Evolutionary conservation across 1,140 invertebrate species (phyloP).

Genomic region (Sminthurides bifidus): DNA sequence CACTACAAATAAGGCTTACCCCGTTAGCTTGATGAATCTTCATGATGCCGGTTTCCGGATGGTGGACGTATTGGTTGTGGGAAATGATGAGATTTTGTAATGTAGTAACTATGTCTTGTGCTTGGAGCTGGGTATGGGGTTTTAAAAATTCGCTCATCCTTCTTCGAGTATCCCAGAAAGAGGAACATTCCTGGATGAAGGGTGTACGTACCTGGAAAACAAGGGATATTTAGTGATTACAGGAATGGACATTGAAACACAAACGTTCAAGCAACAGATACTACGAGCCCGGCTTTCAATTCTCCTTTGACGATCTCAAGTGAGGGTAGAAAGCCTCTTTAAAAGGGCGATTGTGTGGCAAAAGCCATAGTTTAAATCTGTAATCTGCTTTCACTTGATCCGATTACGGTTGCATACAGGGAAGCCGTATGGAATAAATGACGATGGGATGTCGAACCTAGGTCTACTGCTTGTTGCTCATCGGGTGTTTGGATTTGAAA

Average conservation of each 20-base stretch:
- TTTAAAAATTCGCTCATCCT: slow-evolving; percentile 69
- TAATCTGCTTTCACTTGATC: no score
- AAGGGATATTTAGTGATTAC: no score
- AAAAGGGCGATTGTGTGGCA: no score
- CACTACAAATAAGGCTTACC: slow-evolving; percentile 9
- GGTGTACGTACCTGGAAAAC: slow-evolving; percentile 55
- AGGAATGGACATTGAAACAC: slow-evolving; percentile 1
- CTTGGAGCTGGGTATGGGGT: slow-evolving; percentile 61
- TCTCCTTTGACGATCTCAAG: no score
- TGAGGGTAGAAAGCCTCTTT: no score
- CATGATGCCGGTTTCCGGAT: slow-evolving; percentile 15
- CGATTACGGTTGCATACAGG: no score
- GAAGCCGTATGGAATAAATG: no score
- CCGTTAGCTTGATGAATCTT: slow-evolving; percentile 27
- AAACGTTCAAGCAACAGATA: background rate
- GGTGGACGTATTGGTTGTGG: slow-evolving; percentile 24
- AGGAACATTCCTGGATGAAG: slow-evolving; percentile 69
- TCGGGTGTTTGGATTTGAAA: no score
- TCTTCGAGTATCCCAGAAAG: slow-evolving; percentile 73
- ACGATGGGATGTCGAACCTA: no score
- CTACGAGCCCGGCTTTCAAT: background rate
- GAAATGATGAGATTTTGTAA: slow-evolving; percentile 44
- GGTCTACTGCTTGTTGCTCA: no score
- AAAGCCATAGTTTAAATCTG: no score
- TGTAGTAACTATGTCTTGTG: slow-evolving; percentile 63